These are phyloP conservation scores for Heliconius erato DNA, from an alignment of 2,888 invertebrate genomes.

Conservation along the genomic window DNA sequence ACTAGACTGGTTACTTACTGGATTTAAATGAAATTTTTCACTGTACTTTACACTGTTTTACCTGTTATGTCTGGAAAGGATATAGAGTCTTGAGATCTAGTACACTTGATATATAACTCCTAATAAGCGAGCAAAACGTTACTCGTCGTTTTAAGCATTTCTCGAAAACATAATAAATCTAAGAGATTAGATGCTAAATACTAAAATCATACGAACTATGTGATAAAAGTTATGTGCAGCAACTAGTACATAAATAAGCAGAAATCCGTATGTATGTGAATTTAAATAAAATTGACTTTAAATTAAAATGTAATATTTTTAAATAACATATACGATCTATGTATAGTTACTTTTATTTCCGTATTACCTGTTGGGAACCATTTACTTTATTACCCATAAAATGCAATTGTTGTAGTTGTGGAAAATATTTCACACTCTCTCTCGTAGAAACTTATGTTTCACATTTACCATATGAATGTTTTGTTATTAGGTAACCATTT, in stretches of 20 bases:
- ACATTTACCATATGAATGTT: constrained; percentile 1
- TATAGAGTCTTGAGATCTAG: too few species aligned
- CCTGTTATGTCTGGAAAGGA: too few species aligned
- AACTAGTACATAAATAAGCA: neutral
- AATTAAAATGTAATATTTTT: neutral
- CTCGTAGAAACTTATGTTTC: constrained; percentile 19
- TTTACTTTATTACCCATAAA: constrained; percentile 66
- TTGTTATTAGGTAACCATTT: neutral
- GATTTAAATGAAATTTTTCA: too few species aligned
- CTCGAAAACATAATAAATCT: neutral
- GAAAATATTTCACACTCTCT: constrained; percentile 61
- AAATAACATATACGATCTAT: neutral
- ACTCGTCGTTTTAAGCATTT: too few species aligned
- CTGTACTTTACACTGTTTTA: too few species aligned
- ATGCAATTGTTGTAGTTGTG: constrained; percentile 57
- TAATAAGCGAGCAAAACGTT: too few species aligned
- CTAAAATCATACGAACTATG: neutral
- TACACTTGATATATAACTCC: neutral
- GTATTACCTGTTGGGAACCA: constrained; percentile 58
- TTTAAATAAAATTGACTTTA: neutral
- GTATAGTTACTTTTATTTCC: constrained; percentile 35
- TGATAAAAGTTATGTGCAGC: neutral
- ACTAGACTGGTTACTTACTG: too few species aligned
- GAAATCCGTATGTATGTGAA: constrained; percentile 41
- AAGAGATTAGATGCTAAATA: neutral